These are phyloP conservation scores for Ibycter americanus DNA, from an alignment of 2,797 vertebrate species.

Conservation along the genomic window DNA sequence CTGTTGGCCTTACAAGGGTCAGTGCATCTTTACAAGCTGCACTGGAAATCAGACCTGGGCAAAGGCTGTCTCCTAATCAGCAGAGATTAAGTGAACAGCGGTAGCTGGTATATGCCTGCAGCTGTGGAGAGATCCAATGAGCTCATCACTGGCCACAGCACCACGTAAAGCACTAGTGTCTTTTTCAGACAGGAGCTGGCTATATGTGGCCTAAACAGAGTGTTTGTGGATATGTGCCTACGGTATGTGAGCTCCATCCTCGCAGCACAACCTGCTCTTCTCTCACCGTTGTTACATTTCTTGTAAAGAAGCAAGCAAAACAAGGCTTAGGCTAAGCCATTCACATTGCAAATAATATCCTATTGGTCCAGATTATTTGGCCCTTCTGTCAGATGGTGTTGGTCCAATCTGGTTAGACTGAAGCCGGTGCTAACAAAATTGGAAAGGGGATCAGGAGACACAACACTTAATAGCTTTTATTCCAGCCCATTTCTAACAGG, in stretches of 20 bases:
- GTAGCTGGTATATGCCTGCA: background rate
- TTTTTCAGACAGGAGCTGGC: background rate
- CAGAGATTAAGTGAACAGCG: background rate
- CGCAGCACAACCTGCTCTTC: background rate
- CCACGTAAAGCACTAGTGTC: background rate
- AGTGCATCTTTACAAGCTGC: background rate
- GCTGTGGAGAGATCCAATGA: background rate
- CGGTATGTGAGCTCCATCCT: background rate
- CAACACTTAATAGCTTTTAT: background rate
- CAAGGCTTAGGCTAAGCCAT: background rate
- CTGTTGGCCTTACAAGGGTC: background rate
- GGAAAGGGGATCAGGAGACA: background rate
- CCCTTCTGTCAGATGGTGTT: background rate
- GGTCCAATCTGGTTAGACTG: background rate
- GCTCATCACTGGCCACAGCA: background rate
- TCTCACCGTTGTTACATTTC: background rate
- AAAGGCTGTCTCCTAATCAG: background rate
- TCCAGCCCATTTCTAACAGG: background rate
- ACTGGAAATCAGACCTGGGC: background rate
- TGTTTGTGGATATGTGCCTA: background rate
- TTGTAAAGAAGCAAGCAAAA: background rate
- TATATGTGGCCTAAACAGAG: background rate
- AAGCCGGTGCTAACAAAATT: background rate
- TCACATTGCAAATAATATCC: background rate
- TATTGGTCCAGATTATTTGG: background rate